Percentiles rank a stretch among this genome's conserved stretches.
These are phyloP conservation scores for Caenorhabditis japonica DNA, from an alignment of 2,888 invertebrate genomes.

Conservation along the genomic window DNA sequence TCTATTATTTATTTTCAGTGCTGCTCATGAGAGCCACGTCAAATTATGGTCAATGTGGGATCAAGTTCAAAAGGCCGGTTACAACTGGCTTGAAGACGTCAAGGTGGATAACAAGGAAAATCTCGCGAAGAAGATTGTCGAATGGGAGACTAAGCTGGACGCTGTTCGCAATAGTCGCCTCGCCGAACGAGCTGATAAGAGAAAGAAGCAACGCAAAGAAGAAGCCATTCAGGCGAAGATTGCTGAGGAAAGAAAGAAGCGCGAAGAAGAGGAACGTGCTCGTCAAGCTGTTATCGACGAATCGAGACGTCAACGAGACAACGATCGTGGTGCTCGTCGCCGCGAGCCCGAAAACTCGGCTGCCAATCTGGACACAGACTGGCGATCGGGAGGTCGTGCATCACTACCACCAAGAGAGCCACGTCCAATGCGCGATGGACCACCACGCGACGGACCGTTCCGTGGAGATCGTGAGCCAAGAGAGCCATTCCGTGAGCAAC, in stretches of 20 bases:
- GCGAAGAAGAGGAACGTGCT: conserved; percentile 63
- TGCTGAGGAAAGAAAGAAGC: conserved; percentile 57
- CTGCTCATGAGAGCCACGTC: conserved; percentile 64
- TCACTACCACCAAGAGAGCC: conserved; percentile 19
- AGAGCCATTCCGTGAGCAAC: conserved; percentile 39
- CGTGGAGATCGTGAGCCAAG: conserved; percentile 20
- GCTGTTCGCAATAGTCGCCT: conserved; percentile 61
- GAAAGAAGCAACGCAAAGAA: conserved; percentile 59
- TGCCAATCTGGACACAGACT: conserved; percentile 58
- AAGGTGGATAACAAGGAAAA: conserved; percentile 66
- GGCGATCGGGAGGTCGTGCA: conserved; percentile 45
- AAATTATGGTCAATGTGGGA: conserved; percentile 66
- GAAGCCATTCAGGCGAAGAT: conserved; percentile 52
- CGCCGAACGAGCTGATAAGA: conserved; percentile 58
- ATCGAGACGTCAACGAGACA: conserved; percentile 45
- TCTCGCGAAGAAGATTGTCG: conserved; percentile 59
- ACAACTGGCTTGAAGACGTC: conserved; percentile 65
- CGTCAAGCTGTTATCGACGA: conserved; percentile 58
- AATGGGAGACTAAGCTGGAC: conserved; percentile 59
- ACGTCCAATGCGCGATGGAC: conserved; percentile 32
- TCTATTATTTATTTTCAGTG: conserved; percentile 57
- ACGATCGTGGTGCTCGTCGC: conserved; percentile 29
- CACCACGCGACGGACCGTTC: conserved; percentile 8
- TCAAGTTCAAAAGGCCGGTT: conserved; percentile 59
- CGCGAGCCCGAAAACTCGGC: conserved; percentile 52